These are phyloP conservation scores for Pelecanus crispus DNA, from an alignment of 2,113 vertebrate genomes.

Conservation along the genomic window DNA sequence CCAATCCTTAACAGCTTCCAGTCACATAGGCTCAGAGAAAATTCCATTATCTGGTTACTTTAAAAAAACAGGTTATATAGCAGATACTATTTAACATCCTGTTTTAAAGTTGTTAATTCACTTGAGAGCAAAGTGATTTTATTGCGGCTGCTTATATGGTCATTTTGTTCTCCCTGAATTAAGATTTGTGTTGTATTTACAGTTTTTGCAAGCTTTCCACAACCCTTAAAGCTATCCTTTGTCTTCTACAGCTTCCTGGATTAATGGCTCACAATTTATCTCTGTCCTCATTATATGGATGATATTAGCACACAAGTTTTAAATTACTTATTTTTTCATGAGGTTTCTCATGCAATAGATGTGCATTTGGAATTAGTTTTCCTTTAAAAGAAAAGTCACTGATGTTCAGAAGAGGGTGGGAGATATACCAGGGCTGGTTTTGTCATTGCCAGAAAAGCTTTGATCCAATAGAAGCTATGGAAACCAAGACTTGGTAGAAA, in stretches of 20 bases:
- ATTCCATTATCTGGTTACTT: background rate
- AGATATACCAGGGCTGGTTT: conserved; percentile 28
- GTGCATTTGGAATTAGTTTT: conserved; percentile 16
- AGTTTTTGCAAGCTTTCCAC: conserved; percentile 7
- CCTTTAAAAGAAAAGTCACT: background rate
- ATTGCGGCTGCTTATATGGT: background rate
- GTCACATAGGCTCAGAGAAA: background rate
- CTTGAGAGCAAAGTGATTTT: conserved; percentile 10
- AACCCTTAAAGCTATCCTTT: background rate
- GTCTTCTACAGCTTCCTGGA: background rate
- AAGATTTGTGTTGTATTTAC: background rate
- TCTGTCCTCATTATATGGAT: background rate
- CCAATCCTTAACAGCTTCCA: conserved; percentile 1
- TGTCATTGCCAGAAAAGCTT: conserved; percentile 39
- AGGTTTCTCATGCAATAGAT: background rate
- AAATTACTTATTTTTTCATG: background rate
- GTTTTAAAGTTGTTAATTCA: background rate
- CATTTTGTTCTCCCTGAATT: background rate
- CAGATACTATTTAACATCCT: conserved; percentile 1
- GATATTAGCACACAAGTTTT: background rate
- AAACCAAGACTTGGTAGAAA: conserved; percentile 28
- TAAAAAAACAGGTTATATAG: background rate
- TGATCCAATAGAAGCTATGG: conserved; percentile 35
- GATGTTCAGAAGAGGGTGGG: conserved; percentile 4
- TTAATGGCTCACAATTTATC: conserved; percentile 4